Evolutionary conservation across 1,140 invertebrate species (phyloP).

Genomic region (Chionoecetes opilio): DNA sequence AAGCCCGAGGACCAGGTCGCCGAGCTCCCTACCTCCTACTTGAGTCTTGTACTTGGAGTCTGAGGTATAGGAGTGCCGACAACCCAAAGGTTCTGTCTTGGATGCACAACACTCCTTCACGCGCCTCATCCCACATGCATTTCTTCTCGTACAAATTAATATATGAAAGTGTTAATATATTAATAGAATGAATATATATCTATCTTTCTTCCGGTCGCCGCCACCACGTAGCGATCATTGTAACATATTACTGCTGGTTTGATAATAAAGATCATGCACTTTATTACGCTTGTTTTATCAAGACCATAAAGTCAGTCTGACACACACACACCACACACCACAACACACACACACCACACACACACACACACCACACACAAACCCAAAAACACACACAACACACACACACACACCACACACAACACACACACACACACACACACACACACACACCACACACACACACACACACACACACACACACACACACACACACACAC

Average conservation of each 20-base stretch:
- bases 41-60: background rate
- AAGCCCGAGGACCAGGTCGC: background rate
- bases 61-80: background rate
- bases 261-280: slow-evolving; percentile 75
- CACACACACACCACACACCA: background rate
- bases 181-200: slow-evolving; percentile 73
- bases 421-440: background rate
- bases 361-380: background rate
- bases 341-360: background rate
- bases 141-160: slow-evolving; percentile 78
- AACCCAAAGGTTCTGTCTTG: background rate
- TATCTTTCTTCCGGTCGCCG: slow-evolving; percentile 13
- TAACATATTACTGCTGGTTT: slow-evolving; percentile 73
- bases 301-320: background rate
- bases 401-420: too few species aligned
- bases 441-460: background rate
- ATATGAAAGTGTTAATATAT: slow-evolving; percentile 78
- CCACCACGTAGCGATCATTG: slow-evolving; percentile 1
- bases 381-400: too few species aligned
- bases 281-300: background rate
- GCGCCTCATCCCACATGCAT: slow-evolving; percentile 59
- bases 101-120: slow-evolving; percentile 33
- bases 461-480: too few species aligned
- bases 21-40: background rate
- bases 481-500: too few species aligned